Percentiles rank a stretch among this genome's conserved stretches.
These are phyloP conservation scores for Hippoglossus stenolepis DNA, from an alignment of 2,113 vertebrate genomes.

Conservation along the genomic window DNA sequence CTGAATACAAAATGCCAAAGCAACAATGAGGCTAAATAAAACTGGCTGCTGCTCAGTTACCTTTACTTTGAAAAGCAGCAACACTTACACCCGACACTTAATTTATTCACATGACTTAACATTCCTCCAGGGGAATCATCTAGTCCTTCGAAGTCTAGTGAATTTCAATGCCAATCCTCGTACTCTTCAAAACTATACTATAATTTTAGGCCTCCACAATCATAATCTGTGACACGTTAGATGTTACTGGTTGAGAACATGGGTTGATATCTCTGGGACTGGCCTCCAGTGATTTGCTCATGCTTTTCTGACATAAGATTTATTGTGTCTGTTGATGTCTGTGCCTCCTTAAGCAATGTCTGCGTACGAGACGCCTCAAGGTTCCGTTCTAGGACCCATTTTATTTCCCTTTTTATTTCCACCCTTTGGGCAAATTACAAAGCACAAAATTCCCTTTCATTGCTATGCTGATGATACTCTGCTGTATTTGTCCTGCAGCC, in stretches of 20 bases:
- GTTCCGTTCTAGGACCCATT: background rate
- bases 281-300: background rate
- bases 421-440: background rate
- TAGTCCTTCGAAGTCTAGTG: background rate
- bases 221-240: background rate
- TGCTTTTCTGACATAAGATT: background rate
- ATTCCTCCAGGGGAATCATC: background rate
- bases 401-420: background rate
- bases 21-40: background rate
- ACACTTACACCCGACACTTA: background rate
- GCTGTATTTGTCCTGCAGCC: background rate
- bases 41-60: background rate
- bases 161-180: background rate
- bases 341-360: background rate
- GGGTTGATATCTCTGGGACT: background rate
- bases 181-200: background rate
- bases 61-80: background rate
- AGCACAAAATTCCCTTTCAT: background rate
- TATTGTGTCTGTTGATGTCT: background rate
- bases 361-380: background rate
- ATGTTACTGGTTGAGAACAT: background rate
- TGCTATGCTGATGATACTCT: background rate
- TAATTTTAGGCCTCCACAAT: background rate
- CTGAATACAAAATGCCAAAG: background rate
- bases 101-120: no score